These are phyloP conservation scores for Mimumesa dahlbomi DNA, from an alignment of 2,888 invertebrate species.

Conservation along the genomic window DNA sequence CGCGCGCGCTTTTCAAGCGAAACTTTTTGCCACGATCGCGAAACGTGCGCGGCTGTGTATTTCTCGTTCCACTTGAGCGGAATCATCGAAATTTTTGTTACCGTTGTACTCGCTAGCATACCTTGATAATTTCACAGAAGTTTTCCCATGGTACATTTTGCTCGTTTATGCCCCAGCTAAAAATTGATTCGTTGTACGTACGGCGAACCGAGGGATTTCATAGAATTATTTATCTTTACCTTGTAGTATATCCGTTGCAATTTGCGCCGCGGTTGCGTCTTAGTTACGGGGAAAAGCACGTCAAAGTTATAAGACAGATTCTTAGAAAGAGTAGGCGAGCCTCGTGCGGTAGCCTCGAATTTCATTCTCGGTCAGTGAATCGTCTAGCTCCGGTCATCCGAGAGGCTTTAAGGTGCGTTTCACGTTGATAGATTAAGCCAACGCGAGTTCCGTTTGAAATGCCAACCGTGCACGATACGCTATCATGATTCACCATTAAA, in stretches of 20 bases:
- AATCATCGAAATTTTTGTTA: too few relatives aligned
- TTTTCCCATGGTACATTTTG: too few relatives aligned
- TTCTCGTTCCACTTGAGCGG: too few relatives aligned
- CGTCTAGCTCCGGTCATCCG: slow-evolving; percentile 13
- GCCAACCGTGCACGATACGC: too few relatives aligned
- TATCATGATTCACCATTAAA: too few relatives aligned
- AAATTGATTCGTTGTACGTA: too few relatives aligned
- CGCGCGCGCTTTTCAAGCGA: too few relatives aligned
- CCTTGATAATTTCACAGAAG: too few relatives aligned
- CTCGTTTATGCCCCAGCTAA: too few relatives aligned
- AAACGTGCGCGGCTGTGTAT: not conserved
- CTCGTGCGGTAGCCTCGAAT: slow-evolving; percentile 37
- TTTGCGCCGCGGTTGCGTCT: slow-evolving; percentile 29
- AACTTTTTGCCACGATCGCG: not conserved
- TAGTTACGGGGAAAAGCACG: slow-evolving; percentile 51
- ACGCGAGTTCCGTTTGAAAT: not conserved
- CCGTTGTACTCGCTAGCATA: too few relatives aligned
- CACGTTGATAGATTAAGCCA: slow-evolving; percentile 3
- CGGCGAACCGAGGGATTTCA: slow-evolving; percentile 24
- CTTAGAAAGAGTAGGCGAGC: slow-evolving; percentile 42
- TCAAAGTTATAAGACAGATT: slow-evolving; percentile 48
- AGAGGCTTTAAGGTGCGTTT: slow-evolving; percentile 11
- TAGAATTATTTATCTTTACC: slow-evolving; percentile 44
- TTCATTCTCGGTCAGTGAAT: slow-evolving; percentile 43
- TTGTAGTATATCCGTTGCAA: slow-evolving; percentile 37